Base-by-base conservation (phyloP, 2,113 vertebrate species). In the Orthonyx spaldingii region DNA sequence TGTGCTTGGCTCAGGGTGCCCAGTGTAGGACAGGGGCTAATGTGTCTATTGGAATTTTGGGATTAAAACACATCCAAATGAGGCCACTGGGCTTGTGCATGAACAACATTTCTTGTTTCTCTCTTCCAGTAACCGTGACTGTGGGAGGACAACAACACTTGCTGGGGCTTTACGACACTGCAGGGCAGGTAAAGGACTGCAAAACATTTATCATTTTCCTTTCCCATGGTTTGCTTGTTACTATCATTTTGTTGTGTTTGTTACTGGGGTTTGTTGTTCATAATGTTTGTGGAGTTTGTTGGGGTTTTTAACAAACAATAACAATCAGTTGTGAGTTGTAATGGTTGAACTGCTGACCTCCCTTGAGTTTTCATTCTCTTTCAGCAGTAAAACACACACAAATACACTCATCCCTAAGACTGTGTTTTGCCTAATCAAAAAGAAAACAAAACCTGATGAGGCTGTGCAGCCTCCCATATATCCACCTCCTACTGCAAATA, bases 91-190 rank as follows among this genome's bases (percentile, higher is more conserved):
- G 24, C 7, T 74, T 70, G 57, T 76, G 52, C 56, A 91, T 65
- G 44, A 89, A 76, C 28, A 56, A 17, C 30, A 80, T 75, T 53
- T 96, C 60, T 74, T 82, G 15, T 86, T 97, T 94, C 91, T 97
- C 69, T 97, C 63, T 93, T 93, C 57, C 97, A 99, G 98, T 99
- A 91, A 99, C 98, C 22, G 98, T 99, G 95, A 98, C 98, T 9
- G 98, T 99, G 79, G 98, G 98, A 97, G 98, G 98, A 93, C 98
- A 98, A 59, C 98, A 99, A 63, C 98, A 99, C 61, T 97, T 99
- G 95, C 97, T 99, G 79, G 98, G 98, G 79, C 98, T 99, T 46
- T 99, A 99, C 59, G 98, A 99, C 96, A 99, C 98, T 4, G 98
- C 98, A 52, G 98, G 98, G 87, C 98, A 99, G 98, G 98, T 99